These are phyloP conservation scores for Oophaga sylvatica DNA, from an alignment of 2,797 vertebrate species.

Conservation along the genomic window DNA sequence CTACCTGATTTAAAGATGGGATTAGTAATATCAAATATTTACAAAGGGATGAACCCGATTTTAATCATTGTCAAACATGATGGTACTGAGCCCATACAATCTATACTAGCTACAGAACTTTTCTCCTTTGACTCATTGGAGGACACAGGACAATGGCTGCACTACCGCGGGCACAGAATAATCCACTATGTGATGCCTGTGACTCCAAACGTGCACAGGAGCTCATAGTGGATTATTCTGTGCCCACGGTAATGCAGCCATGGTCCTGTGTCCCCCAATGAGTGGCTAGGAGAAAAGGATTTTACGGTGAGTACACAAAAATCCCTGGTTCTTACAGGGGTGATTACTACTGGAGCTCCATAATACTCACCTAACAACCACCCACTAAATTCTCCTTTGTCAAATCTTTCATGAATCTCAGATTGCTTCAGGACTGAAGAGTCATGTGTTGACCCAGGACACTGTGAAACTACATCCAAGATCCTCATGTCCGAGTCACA, in stretches of 20 bases:
- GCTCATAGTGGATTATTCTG: too few relatives aligned
- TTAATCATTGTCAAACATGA: neutral
- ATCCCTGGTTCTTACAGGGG: neutral
- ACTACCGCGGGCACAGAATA: too few relatives aligned
- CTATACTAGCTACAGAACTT: neutral
- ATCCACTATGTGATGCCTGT: too few relatives aligned
- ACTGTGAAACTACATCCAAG: constrained; percentile 33
- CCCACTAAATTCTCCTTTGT: constrained; percentile 33
- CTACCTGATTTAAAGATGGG: neutral
- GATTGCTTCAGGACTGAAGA: constrained; percentile 35
- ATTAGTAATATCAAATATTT: neutral
- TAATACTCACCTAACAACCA: constrained; percentile 34
- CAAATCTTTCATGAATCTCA: constrained; percentile 34
- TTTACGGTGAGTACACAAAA: too few relatives aligned
- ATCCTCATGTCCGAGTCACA: constrained; percentile 44
- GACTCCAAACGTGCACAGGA: too few relatives aligned
- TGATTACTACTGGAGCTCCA: neutral
- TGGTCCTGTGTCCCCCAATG: too few relatives aligned
- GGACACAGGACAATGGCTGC: too few relatives aligned
- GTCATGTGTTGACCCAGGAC: constrained; percentile 46
- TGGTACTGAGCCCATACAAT: neutral
- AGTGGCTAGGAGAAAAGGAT: too few relatives aligned
- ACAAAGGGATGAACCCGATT: neutral
- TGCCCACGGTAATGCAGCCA: too few relatives aligned
- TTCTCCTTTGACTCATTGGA: too few relatives aligned